These are phyloP conservation scores for Marisa cornuarietis DNA, from an alignment of 1,140 invertebrate genomes.

Conservation along the genomic window DNA sequence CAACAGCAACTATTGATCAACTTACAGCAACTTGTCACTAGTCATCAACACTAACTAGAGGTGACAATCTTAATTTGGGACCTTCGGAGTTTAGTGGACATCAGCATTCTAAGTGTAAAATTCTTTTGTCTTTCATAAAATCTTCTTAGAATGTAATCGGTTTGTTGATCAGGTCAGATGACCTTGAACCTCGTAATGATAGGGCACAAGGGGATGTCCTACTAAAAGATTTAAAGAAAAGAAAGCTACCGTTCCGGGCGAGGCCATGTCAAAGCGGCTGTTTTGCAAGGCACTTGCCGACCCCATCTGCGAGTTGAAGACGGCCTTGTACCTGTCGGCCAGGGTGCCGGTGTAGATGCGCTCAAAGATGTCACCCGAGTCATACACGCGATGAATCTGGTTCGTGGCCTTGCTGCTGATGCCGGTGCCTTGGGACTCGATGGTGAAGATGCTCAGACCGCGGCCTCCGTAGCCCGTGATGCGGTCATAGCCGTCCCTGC, in stretches of 20 bases:
- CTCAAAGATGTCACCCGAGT: slow-evolving; percentile 27
- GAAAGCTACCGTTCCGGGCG: not conserved
- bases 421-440: not conserved
- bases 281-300: not conserved
- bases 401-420: slow-evolving; percentile 12
- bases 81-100: not conserved
- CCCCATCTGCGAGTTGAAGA: slow-evolving; percentile 16
- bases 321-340: slow-evolving; percentile 14
- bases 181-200: not conserved
- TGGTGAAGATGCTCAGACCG: slow-evolving; percentile 22
- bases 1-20: no score
- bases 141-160: no score
- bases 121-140: no score
- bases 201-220: no score
- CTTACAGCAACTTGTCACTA: no score
- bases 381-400: slow-evolving; percentile 18
- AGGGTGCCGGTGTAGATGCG: slow-evolving; percentile 2
- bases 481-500: slow-evolving; percentile 21
- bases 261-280: slow-evolving; percentile 2
- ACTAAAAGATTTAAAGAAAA: no score
- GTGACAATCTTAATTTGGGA: not conserved
- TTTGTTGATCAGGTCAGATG: no score
- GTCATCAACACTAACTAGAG: no score
- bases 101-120: no score
- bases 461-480: slow-evolving; percentile 22